Percentiles rank a stretch among this genome's conserved stretches.
Evolutionary conservation across 2,113 vertebrate genomes (phyloP).

Genomic region (Psephotus haematonotus): DNA sequence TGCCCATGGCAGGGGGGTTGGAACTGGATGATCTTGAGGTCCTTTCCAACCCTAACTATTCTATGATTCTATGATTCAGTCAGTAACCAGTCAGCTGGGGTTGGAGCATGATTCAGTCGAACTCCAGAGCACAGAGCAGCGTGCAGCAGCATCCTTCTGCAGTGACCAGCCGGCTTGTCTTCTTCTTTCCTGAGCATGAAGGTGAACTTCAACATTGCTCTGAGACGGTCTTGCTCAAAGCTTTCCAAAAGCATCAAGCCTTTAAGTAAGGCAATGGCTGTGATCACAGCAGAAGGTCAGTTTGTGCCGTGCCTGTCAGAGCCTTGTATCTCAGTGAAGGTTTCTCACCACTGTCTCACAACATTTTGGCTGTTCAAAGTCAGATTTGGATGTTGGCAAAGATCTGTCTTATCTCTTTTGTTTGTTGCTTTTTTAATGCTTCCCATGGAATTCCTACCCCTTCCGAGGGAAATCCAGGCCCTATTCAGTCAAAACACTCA

Average conservation of each 20-base stretch:
- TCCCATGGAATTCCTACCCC: neutral
- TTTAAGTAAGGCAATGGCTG: neutral
- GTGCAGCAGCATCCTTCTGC: neutral
- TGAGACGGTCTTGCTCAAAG: neutral
- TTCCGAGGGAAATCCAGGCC: neutral
- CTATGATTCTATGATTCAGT: no score
- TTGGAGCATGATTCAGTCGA: neutral
- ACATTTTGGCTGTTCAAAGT: neutral
- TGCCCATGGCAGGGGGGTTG: no score
- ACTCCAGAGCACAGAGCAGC: neutral
- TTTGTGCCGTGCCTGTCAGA: neutral
- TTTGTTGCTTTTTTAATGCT: constrained; percentile 17
- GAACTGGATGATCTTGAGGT: no score
- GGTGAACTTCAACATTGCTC: neutral
- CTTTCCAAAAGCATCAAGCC: neutral
- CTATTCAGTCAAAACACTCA: neutral
- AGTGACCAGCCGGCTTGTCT: neutral
- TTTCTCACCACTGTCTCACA: neutral
- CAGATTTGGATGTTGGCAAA: neutral
- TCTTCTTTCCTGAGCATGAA: neutral
- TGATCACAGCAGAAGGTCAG: neutral
- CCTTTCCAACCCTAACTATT: no score
- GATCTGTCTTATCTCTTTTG: neutral
- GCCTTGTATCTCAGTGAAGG: neutral
- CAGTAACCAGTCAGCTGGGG: neutral